Percentiles rank a stretch among this genome's conserved stretches.
These are phyloP conservation scores for Timandra comae DNA, from an alignment of 2,888 invertebrate species.

Conservation along the genomic window DNA sequence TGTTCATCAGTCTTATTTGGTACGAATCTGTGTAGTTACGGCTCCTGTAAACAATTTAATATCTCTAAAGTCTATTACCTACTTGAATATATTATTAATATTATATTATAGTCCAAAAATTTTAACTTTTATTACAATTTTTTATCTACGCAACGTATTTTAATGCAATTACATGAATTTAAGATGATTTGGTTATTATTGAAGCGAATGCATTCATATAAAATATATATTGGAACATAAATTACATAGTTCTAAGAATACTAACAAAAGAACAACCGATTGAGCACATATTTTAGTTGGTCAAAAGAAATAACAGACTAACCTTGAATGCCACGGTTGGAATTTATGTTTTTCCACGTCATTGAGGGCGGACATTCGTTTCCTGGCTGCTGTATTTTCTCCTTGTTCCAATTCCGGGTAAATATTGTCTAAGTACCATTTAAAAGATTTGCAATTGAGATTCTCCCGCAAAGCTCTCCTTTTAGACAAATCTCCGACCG, in stretches of 20 bases:
- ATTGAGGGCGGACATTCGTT: constrained; percentile 78
- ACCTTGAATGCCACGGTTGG: constrained; percentile 89
- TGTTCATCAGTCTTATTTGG: constrained; percentile 84
- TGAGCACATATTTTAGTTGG: too few relatives aligned
- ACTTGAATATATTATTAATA: too few relatives aligned
- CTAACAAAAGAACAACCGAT: too few relatives aligned
- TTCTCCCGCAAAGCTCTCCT: constrained; percentile 82
- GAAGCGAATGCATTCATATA: too few relatives aligned
- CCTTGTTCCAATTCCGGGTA: constrained; percentile 88
- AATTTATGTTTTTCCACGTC: constrained; percentile 78
- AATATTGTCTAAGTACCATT: constrained; percentile 91
- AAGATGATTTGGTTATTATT: too few relatives aligned
- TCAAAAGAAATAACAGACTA: too few relatives aligned
- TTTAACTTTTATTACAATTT: too few relatives aligned
- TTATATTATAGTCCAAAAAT: too few relatives aligned
- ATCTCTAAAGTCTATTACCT: not conserved
- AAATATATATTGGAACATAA: too few relatives aligned
- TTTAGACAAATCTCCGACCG: constrained; percentile 88
- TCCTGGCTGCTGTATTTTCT: constrained; percentile 70
- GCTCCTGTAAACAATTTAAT: constrained; percentile 62
- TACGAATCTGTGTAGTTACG: constrained; percentile 84
- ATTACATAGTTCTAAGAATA: too few relatives aligned
- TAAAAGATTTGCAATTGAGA: constrained; percentile 88
- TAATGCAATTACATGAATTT: too few relatives aligned
- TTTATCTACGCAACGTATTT: too few relatives aligned